Conservation (phyloP, 2,797 vertebrate genomes). For the Hoplostethus atlanticus region DNA sequence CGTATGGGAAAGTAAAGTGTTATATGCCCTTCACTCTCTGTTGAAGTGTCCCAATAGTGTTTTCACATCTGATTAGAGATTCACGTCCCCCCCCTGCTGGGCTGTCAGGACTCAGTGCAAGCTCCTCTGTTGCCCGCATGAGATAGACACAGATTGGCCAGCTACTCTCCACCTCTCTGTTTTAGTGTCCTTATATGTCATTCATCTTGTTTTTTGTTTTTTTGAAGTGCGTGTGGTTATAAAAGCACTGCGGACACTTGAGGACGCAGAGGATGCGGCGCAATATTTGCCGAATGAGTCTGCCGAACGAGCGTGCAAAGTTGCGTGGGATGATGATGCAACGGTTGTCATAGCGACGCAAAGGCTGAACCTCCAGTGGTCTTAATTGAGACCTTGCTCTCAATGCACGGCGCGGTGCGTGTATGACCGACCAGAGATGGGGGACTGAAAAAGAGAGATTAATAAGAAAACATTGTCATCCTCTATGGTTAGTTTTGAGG, state of each 20-base stretch:
- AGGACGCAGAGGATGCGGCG: conserved; percentile 36
- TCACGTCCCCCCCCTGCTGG: conserved; percentile 17
- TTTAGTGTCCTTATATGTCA: conserved; percentile 57
- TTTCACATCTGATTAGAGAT: conserved; percentile 58
- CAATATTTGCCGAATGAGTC: conserved; percentile 8
- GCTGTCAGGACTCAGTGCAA: conserved; percentile 51
- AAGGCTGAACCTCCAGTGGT: conserved; percentile 49
- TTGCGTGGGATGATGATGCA: conserved; percentile 32
- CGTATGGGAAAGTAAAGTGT: not conserved
- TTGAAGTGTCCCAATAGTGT: conserved; percentile 8
- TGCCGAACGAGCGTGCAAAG: too few relatives aligned
- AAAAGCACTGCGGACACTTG: conserved; percentile 30
- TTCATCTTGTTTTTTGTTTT: conserved; percentile 31
- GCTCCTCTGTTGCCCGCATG: conserved; percentile 28
- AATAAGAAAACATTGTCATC: not conserved
- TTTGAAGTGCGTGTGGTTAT: conserved; percentile 40
- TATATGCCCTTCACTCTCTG: conserved; percentile 5
- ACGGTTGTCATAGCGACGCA: conserved; percentile 66
- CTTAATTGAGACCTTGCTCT: conserved; percentile 63
- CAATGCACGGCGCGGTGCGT: conserved; percentile 27
- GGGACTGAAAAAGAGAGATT: conserved; percentile 11
- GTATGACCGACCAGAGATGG: conserved; percentile 9
- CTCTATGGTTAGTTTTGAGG: conserved; percentile 19
- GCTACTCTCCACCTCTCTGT: conserved; percentile 50
- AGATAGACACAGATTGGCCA: conserved; percentile 43